A percentile compares a stretch with the other conserved stretches of the same genome.
These are phyloP conservation scores for Podiceps cristatus DNA, from an alignment of 2,113 vertebrate species.

Conservation along the genomic window DNA sequence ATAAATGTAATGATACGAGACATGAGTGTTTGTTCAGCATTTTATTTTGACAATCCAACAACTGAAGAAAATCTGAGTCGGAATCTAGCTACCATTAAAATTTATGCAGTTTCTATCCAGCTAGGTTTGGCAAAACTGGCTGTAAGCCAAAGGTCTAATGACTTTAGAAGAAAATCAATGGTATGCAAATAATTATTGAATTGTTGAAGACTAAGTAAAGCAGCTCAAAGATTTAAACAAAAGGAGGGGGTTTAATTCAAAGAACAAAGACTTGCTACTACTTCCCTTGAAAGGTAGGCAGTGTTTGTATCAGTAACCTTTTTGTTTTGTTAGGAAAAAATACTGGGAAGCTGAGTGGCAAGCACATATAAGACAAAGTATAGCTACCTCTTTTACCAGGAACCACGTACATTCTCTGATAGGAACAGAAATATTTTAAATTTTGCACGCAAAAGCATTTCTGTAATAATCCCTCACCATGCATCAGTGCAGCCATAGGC, in stretches of 20 bases:
- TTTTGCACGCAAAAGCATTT: neutral
- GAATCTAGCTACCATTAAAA: neutral
- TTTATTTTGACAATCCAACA: conserved; percentile 65
- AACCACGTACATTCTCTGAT: neutral
- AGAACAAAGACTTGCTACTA: neutral
- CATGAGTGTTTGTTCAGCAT: conserved; percentile 52
- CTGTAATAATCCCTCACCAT: neutral
- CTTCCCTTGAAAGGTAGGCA: neutral
- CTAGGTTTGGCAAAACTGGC: neutral
- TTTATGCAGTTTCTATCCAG: neutral
- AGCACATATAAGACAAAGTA: neutral
- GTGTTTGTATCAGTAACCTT: neutral
- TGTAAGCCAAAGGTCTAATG: neutral
- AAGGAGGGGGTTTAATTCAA: neutral
- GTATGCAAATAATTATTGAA: conserved; percentile 22
- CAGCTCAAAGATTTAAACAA: conserved; percentile 20
- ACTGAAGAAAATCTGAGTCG: conserved; percentile 13
- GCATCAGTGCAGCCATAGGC: neutral
- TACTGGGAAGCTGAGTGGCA: neutral
- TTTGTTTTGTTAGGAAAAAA: neutral
- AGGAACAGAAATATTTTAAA: neutral
- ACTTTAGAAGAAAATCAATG: conserved; percentile 23
- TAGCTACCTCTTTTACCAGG: neutral
- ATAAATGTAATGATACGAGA: conserved; percentile 68
- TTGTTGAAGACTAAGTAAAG: neutral